Evolutionary conservation across 2,797 vertebrate species (phyloP).

Genomic region (Acropternis orthonyx): DNA sequence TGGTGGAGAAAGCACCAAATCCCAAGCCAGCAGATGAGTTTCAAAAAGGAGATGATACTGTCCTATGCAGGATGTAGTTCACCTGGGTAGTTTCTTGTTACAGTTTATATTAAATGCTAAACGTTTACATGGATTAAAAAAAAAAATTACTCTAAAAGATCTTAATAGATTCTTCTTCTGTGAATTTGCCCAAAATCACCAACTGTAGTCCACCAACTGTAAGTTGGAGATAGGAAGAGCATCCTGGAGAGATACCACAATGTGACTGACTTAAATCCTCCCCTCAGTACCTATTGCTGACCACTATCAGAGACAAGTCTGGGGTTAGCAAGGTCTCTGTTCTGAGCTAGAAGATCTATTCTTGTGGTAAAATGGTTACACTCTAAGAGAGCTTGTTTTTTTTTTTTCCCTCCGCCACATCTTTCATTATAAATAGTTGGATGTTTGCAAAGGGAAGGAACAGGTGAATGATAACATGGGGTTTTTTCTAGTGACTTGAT

Average conservation of each 20-base stretch:
- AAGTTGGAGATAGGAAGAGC: neutral
- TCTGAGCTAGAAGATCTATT: neutral
- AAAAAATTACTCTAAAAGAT: neutral
- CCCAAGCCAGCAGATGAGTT: neutral
- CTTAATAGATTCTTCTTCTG: neutral
- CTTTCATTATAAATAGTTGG: neutral
- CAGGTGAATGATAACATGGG: neutral
- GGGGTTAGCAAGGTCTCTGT: neutral
- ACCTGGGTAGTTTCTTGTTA: neutral
- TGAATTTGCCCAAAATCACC: neutral
- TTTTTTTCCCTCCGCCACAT: rapidly evolving
- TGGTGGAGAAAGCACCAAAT: neutral
- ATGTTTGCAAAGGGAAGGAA: neutral
- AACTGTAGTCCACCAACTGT: neutral
- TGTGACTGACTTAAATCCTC: neutral
- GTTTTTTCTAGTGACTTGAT: neutral
- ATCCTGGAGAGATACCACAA: neutral
- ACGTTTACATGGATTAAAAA: neutral
- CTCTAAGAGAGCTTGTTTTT: neutral
- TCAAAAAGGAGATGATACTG: neutral
- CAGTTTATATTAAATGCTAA: neutral
- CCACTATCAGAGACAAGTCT: neutral
- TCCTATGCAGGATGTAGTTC: neutral
- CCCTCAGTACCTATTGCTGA: neutral
- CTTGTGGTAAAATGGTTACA: neutral